These are phyloP conservation scores for Halcyon smyrnensis DNA, from an alignment of 2,797 vertebrate species.

Conservation along the genomic window DNA sequence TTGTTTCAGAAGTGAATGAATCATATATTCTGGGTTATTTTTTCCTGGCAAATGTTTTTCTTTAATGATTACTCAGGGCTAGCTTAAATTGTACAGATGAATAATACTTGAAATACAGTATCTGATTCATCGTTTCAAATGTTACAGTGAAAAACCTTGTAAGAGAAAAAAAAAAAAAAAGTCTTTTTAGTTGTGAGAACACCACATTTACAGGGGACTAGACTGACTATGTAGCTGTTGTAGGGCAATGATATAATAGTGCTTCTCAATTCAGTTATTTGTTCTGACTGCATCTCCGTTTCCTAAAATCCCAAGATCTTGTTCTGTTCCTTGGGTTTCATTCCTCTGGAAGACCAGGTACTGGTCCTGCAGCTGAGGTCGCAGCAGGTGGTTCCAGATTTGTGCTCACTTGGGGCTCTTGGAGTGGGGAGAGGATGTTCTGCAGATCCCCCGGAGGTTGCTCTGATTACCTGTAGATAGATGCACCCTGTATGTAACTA, in stretches of 20 bases:
- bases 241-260: not conserved
- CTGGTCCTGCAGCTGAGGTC: not conserved
- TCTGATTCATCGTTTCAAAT: conserved; percentile 6
- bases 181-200: not conserved
- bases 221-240: not conserved
- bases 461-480: not conserved
- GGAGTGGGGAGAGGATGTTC: not conserved
- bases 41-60: conserved; percentile 64
- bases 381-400: not conserved
- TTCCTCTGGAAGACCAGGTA: not conserved
- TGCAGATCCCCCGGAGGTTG: not conserved
- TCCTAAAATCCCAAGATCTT: not conserved
- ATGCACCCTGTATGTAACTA: not conserved
- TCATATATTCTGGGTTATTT: conserved; percentile 59
- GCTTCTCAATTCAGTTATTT: not conserved
- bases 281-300: not conserved
- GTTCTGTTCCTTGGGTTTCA: not conserved
- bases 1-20: conserved; percentile 67
- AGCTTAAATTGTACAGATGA: conserved; percentile 26
- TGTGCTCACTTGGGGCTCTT: not conserved
- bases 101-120: conserved; percentile 15
- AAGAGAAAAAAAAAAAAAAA: no score
- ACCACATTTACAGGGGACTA: not conserved
- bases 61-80: conserved; percentile 33
- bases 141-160: not conserved